phyloP scores from a whole-genome alignment of 2,888 invertebrate genomes.

The Xylota sylvarum region DNA sequence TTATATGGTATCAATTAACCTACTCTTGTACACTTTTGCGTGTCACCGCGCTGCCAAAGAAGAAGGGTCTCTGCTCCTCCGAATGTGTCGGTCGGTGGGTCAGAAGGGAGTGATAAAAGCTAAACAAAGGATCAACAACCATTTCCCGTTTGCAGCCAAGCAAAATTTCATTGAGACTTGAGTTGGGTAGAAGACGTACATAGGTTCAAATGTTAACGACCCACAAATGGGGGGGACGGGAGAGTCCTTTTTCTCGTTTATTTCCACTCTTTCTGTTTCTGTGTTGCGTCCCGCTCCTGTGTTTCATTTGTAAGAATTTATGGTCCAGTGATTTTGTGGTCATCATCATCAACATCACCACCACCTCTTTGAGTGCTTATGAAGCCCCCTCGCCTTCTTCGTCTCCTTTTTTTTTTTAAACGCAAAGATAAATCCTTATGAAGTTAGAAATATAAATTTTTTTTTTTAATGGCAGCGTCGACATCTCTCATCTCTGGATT shows the following conservation, averaged over 20 bases:
- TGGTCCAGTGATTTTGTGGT: constrained; percentile 65
- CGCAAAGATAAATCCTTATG: constrained; percentile 29
- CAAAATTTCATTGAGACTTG: neutral
- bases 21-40: constrained; percentile 34
- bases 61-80: too few relatives aligned
- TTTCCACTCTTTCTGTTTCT: neutral
- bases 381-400: constrained; percentile 3
- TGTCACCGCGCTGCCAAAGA: constrained; percentile 12
- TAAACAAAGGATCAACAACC: constrained; percentile 56
- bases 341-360: constrained; percentile 43
- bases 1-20: constrained; percentile 67
- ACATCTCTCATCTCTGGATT: constrained; percentile 49
- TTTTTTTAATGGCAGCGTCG: constrained; percentile 48
- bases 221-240: constrained; percentile 36
- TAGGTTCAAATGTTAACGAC: constrained; percentile 74
- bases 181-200: neutral
- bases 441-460: constrained; percentile 18
- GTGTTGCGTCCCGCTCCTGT: neutral
- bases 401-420: constrained; percentile 10
- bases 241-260: constrained; percentile 17
- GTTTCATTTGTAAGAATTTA: constrained; percentile 52
- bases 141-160: constrained; percentile 37
- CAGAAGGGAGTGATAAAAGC: constrained; percentile 25
- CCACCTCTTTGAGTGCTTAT: constrained; percentile 40
- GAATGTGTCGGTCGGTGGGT: too few relatives aligned